Conservation (phyloP, 2,113 vertebrate species). For the Bombycilla garrulus region DNA sequence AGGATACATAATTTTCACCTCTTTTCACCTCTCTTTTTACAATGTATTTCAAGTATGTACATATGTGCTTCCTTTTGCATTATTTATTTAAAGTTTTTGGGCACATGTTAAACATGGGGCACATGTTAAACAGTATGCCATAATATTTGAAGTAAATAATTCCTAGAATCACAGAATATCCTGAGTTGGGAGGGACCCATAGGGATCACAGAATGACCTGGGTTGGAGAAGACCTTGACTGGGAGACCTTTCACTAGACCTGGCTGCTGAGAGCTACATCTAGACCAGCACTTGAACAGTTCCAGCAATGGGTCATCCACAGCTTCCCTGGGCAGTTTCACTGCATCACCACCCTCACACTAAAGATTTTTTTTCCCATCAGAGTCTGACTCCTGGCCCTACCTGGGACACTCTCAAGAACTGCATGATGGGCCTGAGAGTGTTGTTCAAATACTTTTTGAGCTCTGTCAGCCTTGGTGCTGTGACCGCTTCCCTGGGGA, state of each 20-base stretch:
- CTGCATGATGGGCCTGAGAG: rapidly evolving
- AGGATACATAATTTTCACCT: neutral
- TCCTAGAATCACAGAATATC: neutral
- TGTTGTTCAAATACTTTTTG: rapidly evolving
- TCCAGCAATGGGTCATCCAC: neutral
- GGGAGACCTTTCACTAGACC: neutral
- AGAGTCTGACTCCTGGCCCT: neutral
- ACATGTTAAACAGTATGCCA: neutral
- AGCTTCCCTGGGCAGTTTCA: neutral
- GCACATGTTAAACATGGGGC: no score
- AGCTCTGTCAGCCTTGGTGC: neutral
- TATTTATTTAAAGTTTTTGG: neutral
- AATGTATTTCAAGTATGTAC: neutral
- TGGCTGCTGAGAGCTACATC: neutral
- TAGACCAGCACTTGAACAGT: neutral
- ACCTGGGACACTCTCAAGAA: no score
- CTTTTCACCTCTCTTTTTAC: neutral
- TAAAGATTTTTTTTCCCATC: neutral
- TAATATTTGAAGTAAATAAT: neutral
- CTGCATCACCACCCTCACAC: neutral
- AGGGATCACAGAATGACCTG: neutral
- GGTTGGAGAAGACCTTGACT: neutral
- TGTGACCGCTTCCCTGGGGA: neutral
- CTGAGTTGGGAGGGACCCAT: neutral
- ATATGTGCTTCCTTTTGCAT: neutral